phyloP scores from a whole-genome alignment of 2,888 invertebrate species.

The Drosophila mulleri region DNA sequence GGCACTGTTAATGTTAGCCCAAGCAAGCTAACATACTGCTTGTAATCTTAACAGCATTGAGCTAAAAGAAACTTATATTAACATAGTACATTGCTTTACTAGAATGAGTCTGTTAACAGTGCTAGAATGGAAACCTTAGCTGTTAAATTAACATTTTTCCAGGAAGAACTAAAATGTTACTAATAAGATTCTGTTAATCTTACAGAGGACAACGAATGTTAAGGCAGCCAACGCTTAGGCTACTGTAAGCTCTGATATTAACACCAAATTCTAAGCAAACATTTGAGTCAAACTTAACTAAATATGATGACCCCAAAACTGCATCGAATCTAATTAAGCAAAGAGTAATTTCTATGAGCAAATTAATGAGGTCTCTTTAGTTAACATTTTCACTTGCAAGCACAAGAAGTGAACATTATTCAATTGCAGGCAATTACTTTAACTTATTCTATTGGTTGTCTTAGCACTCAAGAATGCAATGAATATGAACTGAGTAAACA shows the following conservation, averaged over 20 bases:
- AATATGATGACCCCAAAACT: background rate
- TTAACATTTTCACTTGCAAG: background rate
- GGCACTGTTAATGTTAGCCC: background rate
- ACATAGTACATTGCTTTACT: background rate
- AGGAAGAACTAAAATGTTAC: background rate
- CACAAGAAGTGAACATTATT: background rate
- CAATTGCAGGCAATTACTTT: conserved; percentile 3
- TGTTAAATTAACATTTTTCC: background rate
- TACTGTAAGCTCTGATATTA: background rate
- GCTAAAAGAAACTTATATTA: background rate
- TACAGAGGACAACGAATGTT: background rate
- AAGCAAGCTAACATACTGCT: background rate
- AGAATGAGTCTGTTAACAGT: background rate
- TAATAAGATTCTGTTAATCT: too few species aligned
- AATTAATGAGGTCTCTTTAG: background rate
- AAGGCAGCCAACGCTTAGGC: background rate
- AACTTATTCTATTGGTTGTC: background rate
- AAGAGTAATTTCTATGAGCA: background rate
- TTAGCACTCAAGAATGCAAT: background rate
- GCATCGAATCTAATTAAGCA: background rate
- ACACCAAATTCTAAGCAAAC: background rate
- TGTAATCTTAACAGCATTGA: background rate
- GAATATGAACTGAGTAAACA: background rate
- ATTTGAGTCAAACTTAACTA: background rate
- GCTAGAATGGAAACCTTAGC: background rate